phyloP scores from a whole-genome alignment of 2,113 vertebrate genomes.

The Willisornis vidua region DNA sequence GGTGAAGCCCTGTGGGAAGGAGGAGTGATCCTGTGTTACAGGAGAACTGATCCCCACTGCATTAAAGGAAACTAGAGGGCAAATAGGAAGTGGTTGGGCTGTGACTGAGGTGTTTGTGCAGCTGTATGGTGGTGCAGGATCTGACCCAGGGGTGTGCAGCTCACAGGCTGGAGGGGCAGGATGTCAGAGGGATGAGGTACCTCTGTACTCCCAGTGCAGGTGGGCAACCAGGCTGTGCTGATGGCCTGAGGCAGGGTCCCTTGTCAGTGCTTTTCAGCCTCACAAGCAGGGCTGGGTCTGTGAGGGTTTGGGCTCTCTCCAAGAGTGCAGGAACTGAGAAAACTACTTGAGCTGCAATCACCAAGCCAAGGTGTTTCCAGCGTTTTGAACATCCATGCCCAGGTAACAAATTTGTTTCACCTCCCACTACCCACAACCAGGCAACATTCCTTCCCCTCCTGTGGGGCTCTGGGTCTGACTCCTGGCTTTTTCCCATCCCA shows the following conservation, averaged over 20 bases:
- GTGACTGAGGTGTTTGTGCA: conserved; percentile 36
- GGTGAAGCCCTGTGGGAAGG: neutral
- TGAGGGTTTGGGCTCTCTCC: neutral
- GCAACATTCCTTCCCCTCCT: neutral
- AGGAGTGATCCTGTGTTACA: neutral
- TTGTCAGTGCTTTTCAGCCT: neutral
- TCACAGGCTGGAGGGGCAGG: neutral
- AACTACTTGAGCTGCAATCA: neutral
- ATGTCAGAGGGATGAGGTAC: neutral
- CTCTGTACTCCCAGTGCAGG: neutral
- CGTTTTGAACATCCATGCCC: accelerated
- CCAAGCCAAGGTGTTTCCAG: neutral
- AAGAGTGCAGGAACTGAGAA: neutral
- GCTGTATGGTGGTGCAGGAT: conserved; percentile 35
- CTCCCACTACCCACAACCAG: accelerated
- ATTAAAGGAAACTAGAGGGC: conserved; percentile 31
- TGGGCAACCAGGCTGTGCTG: neutral
- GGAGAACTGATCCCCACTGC: neutral
- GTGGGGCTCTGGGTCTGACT: neutral
- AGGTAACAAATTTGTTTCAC: neutral
- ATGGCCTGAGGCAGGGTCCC: neutral
- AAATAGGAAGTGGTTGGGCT: neutral
- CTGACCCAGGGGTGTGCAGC: neutral
- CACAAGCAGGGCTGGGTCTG: neutral
- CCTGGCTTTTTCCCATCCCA: neutral